Base-by-base conservation (phyloP, 2,888 invertebrate genomes). In the Zootermopsis nevadensis region DNA sequence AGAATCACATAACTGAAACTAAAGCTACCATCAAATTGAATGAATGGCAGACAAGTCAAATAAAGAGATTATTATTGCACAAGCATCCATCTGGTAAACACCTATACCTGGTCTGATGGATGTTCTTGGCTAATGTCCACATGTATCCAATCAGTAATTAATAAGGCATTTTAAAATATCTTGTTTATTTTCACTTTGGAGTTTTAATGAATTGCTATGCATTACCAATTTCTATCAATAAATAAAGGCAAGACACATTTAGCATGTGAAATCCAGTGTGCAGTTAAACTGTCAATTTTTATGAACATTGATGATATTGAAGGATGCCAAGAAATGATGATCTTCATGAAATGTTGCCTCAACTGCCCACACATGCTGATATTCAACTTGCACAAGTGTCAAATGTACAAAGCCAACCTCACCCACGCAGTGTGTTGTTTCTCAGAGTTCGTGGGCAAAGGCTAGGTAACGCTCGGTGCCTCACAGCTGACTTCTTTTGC, bases 381-480 rank as follows among this genome's bases (percentile, higher is more conserved):
- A 48, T 15, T 48, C 48, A 48, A 48, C 48, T 48, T 48, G 19
- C 48, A 48, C 48, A 15, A 35, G 4, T n/a, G n/a, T n/a, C n/a
- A n/a, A n/a, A 22, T n/a, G 72, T 2, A 67, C 27, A 10, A 72
- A 6, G 6, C 3, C 22, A 33, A 22, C 38, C 7, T 77, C 31
- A 77, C 31, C 77, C 77, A 19, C 77, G 31, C 53, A 77, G 55
- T 22, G 77, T 55, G 24, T 77, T 31, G 55, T 77, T 48, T 12
- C 77, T 48, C 33, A 77, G 33, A 53, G 77, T 77, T 4, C 77
- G 77, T 30, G 31, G 31, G 27, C 31, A 31, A 7, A 55, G 10
- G 31, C 31, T 53, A n/a, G 77, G 55, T 30, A 33, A 55, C 4
- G 2, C 48, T 1, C 53, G 33, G 10, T 33, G 77, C 19, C 30